phyloP scores from a whole-genome alignment of 2,113 vertebrate species.

The Dromiciops gliroides region DNA sequence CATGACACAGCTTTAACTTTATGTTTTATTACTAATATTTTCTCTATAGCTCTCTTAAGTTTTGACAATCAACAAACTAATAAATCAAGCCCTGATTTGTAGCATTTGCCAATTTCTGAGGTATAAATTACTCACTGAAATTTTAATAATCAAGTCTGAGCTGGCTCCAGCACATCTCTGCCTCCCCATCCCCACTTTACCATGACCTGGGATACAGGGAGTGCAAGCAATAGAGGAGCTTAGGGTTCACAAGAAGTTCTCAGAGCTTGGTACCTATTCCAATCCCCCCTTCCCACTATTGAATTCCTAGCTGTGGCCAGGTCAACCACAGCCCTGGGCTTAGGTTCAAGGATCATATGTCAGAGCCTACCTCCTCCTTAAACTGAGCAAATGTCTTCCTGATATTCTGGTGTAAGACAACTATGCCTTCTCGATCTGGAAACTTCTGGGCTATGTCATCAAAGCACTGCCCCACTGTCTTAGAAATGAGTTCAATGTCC shows the following conservation, averaged over 20 bases:
- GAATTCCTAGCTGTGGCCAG: neutral
- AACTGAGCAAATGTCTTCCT: conserved; percentile 91
- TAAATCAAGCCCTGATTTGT: neutral
- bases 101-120: neutral
- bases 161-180: neutral
- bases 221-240: neutral
- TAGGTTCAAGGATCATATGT: neutral
- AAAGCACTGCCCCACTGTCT: conserved; percentile 86
- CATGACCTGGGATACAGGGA: neutral
- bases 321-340: neutral
- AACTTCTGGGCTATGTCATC: conserved; percentile 77
- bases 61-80: neutral
- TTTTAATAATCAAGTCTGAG: neutral
- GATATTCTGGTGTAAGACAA: conserved; percentile 83
- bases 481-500: conserved; percentile 71
- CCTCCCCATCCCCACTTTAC: neutral
- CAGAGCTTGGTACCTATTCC: neutral
- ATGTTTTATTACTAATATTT: neutral
- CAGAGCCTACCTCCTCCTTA: conserved; percentile 88
- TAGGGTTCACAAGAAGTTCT: neutral
- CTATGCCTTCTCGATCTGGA: conserved; percentile 87
- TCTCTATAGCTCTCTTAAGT: neutral
- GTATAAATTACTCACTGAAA: neutral
- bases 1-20: neutral
- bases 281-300: neutral